phyloP scores from a whole-genome alignment of 1,140 invertebrate genomes.

The Drosophila nannoptera region DNA sequence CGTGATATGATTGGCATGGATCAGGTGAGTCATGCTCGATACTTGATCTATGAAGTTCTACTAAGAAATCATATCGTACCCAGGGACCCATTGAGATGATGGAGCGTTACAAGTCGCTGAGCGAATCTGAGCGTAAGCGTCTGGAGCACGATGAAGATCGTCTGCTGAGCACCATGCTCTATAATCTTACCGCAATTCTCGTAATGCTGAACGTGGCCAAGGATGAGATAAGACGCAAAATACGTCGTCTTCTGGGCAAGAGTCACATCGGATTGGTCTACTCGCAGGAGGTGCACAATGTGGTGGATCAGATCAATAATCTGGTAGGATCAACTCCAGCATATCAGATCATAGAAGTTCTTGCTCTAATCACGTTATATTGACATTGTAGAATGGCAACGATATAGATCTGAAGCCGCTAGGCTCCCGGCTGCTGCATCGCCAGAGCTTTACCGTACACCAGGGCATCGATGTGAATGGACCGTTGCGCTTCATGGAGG shows the following conservation, averaged over 20 bases:
- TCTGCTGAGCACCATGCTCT: constrained; percentile 95
- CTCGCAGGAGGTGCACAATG: constrained; percentile 97
- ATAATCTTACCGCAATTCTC: constrained; percentile 97
- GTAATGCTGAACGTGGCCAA: constrained; percentile 95
- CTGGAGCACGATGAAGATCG: constrained; percentile 99
- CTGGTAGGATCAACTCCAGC: constrained; percentile 84
- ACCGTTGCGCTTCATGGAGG: constrained; percentile 97
- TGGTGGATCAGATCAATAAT: constrained; percentile 96
- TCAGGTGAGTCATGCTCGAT: constrained; percentile 81
- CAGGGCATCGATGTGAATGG: constrained; percentile 93
- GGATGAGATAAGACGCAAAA: constrained; percentile 92
- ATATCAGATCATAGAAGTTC: not conserved
- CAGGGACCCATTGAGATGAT: constrained; percentile 98
- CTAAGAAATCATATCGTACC: not conserved
- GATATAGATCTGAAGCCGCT: constrained; percentile 97
- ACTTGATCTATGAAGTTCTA: not conserved
- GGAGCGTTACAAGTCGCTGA: constrained; percentile 96
- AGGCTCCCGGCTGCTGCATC: constrained; percentile 93
- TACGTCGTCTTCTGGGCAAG: constrained; percentile 96
- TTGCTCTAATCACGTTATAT: not conserved
- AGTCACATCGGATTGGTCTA: constrained; percentile 98
- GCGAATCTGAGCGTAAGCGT: constrained; percentile 95
- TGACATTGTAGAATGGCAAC: constrained; percentile 89
- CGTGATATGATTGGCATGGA: constrained; percentile 99
- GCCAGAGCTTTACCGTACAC: constrained; percentile 98